Evolutionary conservation across 1,140 invertebrate genomes (phyloP), one percentile per base, ranked within the genome.

Genomic region (Papilio helenus): DNA sequence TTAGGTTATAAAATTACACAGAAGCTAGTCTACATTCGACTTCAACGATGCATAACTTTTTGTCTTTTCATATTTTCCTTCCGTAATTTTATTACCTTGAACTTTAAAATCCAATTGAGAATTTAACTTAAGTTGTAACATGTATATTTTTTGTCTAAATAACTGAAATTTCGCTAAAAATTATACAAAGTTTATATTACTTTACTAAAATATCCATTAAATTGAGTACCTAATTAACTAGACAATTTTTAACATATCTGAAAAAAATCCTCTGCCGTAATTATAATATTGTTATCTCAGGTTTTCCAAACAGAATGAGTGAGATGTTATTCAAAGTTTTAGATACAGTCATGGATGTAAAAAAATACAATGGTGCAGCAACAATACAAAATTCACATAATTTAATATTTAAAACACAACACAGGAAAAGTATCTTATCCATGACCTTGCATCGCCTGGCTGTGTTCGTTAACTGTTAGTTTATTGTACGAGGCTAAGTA

Each of bases 381-480:
- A 77, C 55, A 61, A 61, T 42, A 61, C 74, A 61, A 77, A 76
- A 76, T 76, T 76, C 73, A 76, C 73, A 76, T 76, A 58, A 76
- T 76, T 76, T 34, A 58, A 55, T 55, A 76, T 76, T 76, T 76
- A 55, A 76, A 76, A 74, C 44, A 74, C 49, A 55, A 76, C 73
- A 55, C 73, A 76, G 49, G 73, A 55, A 58, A 55, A 76, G 46
- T 55, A 58, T 58, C 26, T 29, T 76, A 76, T 55, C 46, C 29
- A 55, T n/a, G 49, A 76, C 73, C 73, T 76, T 76, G 73, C 10
- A 76, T 55, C 12, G 49, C 73, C 72, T 76, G 34, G 71, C 71
- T 20, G 44, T 49, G 49, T 51, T 76, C 20, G 14, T 29, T 76
- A 76, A 76, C 51, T 76, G 49, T 51, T 76, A 55, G 55, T 76